Evolutionary conservation across 2,888 invertebrate species (phyloP).

Genomic region (Chymomyza fuscimana): DNA sequence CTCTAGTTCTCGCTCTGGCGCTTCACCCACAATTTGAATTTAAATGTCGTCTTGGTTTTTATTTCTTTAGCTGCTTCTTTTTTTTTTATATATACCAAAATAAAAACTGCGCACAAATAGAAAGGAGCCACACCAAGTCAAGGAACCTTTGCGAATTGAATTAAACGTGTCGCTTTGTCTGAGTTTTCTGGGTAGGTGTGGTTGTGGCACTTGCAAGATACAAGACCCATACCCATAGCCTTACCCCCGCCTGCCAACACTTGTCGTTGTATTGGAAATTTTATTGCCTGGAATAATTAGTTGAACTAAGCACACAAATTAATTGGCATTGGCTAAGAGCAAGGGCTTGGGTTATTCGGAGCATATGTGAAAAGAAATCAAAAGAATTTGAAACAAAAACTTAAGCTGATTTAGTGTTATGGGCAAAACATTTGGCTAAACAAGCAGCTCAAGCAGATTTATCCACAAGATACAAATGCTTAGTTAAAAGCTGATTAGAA

Average conservation of each 20-base stretch:
- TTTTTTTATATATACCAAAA: slow-evolving; percentile 54
- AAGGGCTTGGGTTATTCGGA: slow-evolving; percentile 6
- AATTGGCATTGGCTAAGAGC: slow-evolving; percentile 51
- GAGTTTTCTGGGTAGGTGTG: slow-evolving; percentile 40
- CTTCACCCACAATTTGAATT: slow-evolving; percentile 64
- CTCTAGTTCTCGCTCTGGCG: slow-evolving; percentile 26
- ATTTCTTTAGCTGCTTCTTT: slow-evolving; percentile 28
- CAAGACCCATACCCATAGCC: not conserved
- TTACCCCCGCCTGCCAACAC: slow-evolving; percentile 24
- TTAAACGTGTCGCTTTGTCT: slow-evolving; percentile 61
- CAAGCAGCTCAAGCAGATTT: slow-evolving; percentile 51
- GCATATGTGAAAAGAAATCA: slow-evolving; percentile 55
- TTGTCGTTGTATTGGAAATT: slow-evolving; percentile 68
- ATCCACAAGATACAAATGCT: slow-evolving; percentile 23
- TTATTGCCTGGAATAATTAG: slow-evolving; percentile 72
- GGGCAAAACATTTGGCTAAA: slow-evolving; percentile 46
- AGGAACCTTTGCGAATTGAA: slow-evolving; percentile 71
- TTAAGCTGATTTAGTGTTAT: slow-evolving; percentile 68
- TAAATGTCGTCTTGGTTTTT: slow-evolving; percentile 63
- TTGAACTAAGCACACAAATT: slow-evolving; percentile 72
- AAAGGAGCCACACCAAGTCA: slow-evolving; percentile 33
- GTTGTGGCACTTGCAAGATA: slow-evolving; percentile 10
- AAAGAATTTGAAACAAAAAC: slow-evolving; percentile 31
- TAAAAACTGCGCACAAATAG: slow-evolving; percentile 24
- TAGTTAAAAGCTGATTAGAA: not conserved